A percentile compares a stretch with the other conserved stretches of the same genome.
phyloP scores from a whole-genome alignment of 2,797 vertebrate genomes.

The Rhinoraja longicauda region DNA sequence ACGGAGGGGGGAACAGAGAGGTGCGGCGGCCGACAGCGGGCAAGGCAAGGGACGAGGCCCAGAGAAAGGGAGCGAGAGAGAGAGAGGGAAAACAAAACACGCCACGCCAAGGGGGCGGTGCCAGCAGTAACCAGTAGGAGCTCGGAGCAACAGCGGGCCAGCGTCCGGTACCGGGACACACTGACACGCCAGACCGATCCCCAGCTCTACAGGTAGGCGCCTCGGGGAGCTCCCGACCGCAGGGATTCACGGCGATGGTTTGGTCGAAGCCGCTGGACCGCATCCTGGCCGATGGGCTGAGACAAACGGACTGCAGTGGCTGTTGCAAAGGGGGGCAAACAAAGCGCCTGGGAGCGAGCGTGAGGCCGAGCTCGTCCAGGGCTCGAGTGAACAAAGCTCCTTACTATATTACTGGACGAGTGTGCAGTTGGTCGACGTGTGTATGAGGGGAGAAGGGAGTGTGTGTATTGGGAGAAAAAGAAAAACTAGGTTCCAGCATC shows the following conservation, averaged over 20 bases:
- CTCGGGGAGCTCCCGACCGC: not conserved
- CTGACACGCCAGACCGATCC: too few relatives aligned
- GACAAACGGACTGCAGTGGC: not conserved
- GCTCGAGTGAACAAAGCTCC: not conserved
- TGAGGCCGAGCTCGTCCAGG: not conserved
- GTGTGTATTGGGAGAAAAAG: not conserved
- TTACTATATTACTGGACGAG: not conserved
- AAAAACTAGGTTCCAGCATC: too few relatives aligned
- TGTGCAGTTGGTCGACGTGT: not conserved
- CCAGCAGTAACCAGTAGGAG: not conserved
- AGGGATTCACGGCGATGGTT: not conserved
- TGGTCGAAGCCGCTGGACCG: not conserved
- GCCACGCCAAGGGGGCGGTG: not conserved
- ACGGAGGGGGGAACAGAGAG: not conserved
- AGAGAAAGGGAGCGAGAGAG: not conserved
- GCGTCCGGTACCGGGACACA: not conserved
- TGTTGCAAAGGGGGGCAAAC: not conserved
- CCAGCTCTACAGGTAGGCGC: conserved; percentile 8
- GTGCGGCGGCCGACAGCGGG: not conserved
- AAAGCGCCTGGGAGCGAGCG: conserved; percentile 8
- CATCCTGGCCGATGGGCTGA: not conserved
- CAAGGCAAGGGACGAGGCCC: too few relatives aligned
- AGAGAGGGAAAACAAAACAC: not conserved
- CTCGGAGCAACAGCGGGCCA: not conserved
- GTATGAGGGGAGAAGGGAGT: not conserved